These are phyloP conservation scores for Drosophila pseudoananassae DNA, from an alignment of 1,140 invertebrate species.

Conservation along the genomic window DNA sequence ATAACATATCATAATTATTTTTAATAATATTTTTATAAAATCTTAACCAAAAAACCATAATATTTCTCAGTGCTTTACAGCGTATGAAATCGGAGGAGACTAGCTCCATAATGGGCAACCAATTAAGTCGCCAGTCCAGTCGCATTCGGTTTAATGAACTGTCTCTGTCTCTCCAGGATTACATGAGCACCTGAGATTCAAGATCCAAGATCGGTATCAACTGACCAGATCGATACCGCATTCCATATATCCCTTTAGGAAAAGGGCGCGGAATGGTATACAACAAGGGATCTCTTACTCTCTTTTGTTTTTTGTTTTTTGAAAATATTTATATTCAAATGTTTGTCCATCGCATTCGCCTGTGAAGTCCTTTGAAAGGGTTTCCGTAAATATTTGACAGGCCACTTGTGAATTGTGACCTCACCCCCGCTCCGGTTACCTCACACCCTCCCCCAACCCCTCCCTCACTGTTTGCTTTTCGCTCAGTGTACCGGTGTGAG, in stretches of 20 bases:
- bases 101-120: constrained; percentile 50
- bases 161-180: constrained; percentile 42
- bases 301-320: background rate
- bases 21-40: too few relatives aligned
- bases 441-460: background rate
- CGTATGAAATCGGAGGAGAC: constrained; percentile 20
- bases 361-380: constrained; percentile 64
- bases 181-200: constrained; percentile 23
- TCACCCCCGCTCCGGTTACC: background rate
- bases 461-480: background rate
- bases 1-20: too few relatives aligned
- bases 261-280: background rate
- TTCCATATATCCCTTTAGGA: constrained; percentile 16
- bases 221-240: constrained; percentile 32
- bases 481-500: background rate
- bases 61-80: background rate
- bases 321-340: constrained; percentile 51
- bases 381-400: constrained; percentile 66
- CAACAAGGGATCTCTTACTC: background rate
- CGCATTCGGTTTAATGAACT: constrained; percentile 50
- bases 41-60: background rate
- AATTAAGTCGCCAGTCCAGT: constrained; percentile 45
- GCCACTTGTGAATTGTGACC: constrained; percentile 69
- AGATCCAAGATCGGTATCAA: constrained; percentile 19
- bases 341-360: constrained; percentile 62